These are phyloP conservation scores for Iguana delicatissima DNA, from an alignment of 2,797 vertebrate genomes.

Conservation along the genomic window DNA sequence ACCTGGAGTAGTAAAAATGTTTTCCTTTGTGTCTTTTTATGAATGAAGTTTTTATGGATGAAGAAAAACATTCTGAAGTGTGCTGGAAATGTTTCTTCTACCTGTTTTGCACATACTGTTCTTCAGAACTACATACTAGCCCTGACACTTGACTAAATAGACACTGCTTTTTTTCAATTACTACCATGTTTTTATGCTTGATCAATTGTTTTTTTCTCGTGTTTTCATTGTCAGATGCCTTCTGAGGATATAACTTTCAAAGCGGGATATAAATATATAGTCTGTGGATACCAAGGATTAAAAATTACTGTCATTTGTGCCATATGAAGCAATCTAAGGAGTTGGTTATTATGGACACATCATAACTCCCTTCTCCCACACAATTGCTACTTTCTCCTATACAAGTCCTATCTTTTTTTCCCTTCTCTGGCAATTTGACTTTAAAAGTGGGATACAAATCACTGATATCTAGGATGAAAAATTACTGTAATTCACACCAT, in stretches of 20 bases:
- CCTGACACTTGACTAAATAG: background rate
- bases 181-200: background rate
- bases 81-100: conserved; percentile 1
- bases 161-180: background rate
- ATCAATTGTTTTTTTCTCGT: background rate
- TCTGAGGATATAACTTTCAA: background rate
- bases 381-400: no score
- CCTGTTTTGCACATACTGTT: background rate
- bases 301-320: background rate
- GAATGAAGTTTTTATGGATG: conserved; percentile 10
- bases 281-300: background rate
- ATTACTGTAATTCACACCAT: background rate
- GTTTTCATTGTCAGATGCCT: background rate
- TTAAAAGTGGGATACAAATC: background rate
- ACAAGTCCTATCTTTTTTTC: no score
- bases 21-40: conserved; percentile 10
- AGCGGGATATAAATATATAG: background rate
- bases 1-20: conserved; percentile 17
- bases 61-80: conserved; percentile 21
- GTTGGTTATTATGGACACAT: background rate
- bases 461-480: background rate
- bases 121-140: background rate
- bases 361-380: no score
- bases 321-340: background rate
- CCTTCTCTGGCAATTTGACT: no score